Base-by-base conservation (phyloP, 1,140 invertebrate species). In the Pseudachorutes palmiensis region DNA sequence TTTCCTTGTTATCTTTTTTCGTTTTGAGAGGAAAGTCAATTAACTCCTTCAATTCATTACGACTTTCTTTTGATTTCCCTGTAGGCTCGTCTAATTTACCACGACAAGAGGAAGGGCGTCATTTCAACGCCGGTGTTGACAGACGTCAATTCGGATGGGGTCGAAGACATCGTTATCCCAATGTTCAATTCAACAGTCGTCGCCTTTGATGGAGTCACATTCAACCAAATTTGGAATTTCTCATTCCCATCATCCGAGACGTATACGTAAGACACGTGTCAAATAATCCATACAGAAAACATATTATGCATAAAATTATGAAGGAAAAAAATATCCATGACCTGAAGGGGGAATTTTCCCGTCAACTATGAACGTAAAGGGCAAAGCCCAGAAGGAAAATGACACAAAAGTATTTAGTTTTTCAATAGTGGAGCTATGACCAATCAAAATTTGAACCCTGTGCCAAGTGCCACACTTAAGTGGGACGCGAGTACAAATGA, bases 111-210 rank as follows among this genome's bases (percentile, higher is more conserved):
- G 51, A 82, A 82, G 73, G 82, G 82, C 2, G 75, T 83, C 1
- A 83, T 83, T 80, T 80, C 79, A 9, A 82, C 88, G 1, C 87
- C 89, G 2, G 84, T 90, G 36, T 74, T 93, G 1, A 82, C 84
- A 2, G 90, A 92, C 76, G 80, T 92, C 41, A 92, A 84, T 65
- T 82, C 81, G 5, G 91, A 93, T 78, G 81, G 82, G 5, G 79
- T 85, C 1, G 81, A 84, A 59, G 91, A 93, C 75, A 88, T 92
- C 65, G 76, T 85, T 2, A 82, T 92, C 59, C 82, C 87, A 0
- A 83, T 86, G 73, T 89, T 88, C 71, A 72, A 72, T 58, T 69
- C 63, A 36, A 86, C 83, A 1, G 82, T 91, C 16, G 78, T 87
- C 29, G 88, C 89, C 9, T 85, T 89, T 70, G 81, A 91, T 79